Conservation (phyloP, 2,888 invertebrate species). For the Rhimphoctona megacephalus region DNA sequence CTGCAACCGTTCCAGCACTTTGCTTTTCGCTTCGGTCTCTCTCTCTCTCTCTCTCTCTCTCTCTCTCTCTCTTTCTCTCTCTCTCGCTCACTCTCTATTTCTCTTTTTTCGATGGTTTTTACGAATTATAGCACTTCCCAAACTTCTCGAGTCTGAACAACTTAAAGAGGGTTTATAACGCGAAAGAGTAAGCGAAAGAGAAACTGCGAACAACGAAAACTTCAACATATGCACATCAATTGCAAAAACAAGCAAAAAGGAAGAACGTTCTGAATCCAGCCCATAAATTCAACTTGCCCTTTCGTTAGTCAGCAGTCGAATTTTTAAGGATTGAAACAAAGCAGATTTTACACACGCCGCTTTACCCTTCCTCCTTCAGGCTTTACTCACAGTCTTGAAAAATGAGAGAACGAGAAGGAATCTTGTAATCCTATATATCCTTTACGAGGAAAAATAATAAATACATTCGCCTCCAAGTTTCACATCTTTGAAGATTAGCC, state of each 20-base stretch:
- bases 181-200: slow-evolving; percentile 20
- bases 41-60: neutral
- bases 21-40: slow-evolving; percentile 28
- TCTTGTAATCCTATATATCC: slow-evolving; percentile 11
- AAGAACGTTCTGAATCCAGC: neutral
- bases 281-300: slow-evolving; percentile 6
- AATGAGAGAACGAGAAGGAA: slow-evolving; percentile 20
- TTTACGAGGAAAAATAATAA: slow-evolving; percentile 65
- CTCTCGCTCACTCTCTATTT: no score
- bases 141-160: slow-evolving; percentile 5
- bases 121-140: slow-evolving; percentile 36
- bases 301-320: neutral
- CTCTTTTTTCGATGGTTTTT: neutral
- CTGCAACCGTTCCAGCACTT: slow-evolving; percentile 69
- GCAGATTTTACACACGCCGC: slow-evolving; percentile 51
- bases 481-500: slow-evolving; percentile 63
- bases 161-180: slow-evolving; percentile 14
- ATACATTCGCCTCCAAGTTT: slow-evolving; percentile 61
- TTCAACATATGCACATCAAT: slow-evolving; percentile 10
- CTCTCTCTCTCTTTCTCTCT: no score
- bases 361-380: slow-evolving; percentile 4
- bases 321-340: slow-evolving; percentile 43
- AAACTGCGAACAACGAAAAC: slow-evolving; percentile 46
- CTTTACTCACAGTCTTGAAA: slow-evolving; percentile 21
- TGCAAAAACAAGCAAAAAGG: neutral